These are phyloP conservation scores for Dryococelus australis DNA, from an alignment of 2,888 invertebrate genomes.

Conservation along the genomic window DNA sequence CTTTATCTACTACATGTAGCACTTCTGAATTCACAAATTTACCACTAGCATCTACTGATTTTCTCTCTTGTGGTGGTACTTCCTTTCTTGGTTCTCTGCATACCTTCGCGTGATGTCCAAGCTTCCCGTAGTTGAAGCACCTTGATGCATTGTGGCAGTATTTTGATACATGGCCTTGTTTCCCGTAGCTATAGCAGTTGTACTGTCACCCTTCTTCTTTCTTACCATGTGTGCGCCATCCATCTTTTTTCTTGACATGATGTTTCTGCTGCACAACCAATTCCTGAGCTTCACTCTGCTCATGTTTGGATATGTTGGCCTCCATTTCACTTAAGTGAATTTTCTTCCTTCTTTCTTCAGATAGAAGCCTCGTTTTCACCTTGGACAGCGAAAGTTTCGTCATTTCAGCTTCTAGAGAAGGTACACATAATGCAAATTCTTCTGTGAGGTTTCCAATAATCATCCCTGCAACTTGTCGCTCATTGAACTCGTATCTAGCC, in stretches of 20 bases:
- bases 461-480: not conserved
- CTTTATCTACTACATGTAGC: no score
- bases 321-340: no score
- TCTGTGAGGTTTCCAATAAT: not conserved
- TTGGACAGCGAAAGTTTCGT: no score
- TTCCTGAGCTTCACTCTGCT: not conserved
- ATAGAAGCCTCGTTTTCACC: no score
- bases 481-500: not conserved
- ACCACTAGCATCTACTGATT: no score
- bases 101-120: not conserved
- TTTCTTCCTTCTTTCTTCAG: no score
- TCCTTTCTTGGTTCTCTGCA: slow-evolving; percentile 3
- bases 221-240: no score
- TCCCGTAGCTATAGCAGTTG: not conserved
- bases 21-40: no score
- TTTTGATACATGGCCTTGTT: not conserved
- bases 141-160: not conserved
- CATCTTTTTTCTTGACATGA: not conserved
- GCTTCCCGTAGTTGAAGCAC: not conserved
- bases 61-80: not conserved
- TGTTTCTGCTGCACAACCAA: not conserved
- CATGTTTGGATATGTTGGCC: no score
- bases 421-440: no score
- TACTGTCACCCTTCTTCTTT: not conserved
- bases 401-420: no score